Base-by-base conservation (phyloP, 2,797 vertebrate genomes). In the Trachops cirrhosus region DNA sequence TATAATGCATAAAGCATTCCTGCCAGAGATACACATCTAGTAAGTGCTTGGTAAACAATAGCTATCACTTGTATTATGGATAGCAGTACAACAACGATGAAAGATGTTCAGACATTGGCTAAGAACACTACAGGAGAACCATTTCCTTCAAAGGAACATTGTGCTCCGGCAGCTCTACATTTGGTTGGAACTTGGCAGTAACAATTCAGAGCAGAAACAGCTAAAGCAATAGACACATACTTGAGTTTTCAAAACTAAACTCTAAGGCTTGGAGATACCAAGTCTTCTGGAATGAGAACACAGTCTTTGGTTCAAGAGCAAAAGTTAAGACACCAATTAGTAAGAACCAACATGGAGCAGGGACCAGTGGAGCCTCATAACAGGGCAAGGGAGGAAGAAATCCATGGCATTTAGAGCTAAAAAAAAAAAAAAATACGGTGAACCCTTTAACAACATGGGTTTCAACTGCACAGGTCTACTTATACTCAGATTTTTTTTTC, bases 181-280 rank as follows among this genome's bases (percentile, higher is more conserved):
- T 94, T 79, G 37, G 46, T 2, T 84, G 79, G 26, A 86, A 59
- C 64, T 96, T 84, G 71, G 39, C 86, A 94, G 48, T 29, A 89
- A 74, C 22, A 89, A 50, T 48, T 94, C 68, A 78, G 79, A 94
- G 87, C 37, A 91, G 59, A 93, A 93, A 95, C n/a, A 94, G 74
- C 68, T 93, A 57, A 88, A 79, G 48, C 41, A 89, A 48, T 68
- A 89, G 48, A 85, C 8, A 41, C 4, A 87, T 26, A 54, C 18
- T 77, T 85, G 24, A 11, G 64, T 95, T 94, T 84, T 96, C 44
- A 85, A 91, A 90, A 86, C 44, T 67, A 11, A 85, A 50, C 37
- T 82, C 64, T 71, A 48, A 83, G 54, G n/a, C 67, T 91, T 88
- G 16, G 50, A 79, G 78, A 93, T 1, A 16, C 2, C 62, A 21